Conservation (phyloP, 2,797 vertebrate genomes). For the Chrosomus eos region DNA sequence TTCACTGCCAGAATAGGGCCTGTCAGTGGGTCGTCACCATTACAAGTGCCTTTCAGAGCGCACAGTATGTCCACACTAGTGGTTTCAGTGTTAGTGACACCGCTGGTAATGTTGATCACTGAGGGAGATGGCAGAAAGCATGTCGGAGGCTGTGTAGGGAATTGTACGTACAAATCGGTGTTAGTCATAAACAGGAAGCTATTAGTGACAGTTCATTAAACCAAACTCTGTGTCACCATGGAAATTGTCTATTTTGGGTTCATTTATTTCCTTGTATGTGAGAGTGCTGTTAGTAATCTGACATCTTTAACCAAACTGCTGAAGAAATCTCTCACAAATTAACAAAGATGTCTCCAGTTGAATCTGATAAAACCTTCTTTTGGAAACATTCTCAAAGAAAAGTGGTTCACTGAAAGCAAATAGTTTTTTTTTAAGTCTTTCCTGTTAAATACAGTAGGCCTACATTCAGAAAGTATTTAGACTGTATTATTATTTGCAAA, state of each 20-base stretch:
- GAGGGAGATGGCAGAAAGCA: neutral
- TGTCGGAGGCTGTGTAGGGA: neutral
- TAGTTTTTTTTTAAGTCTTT: neutral
- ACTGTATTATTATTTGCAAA: neutral
- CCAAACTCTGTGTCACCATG: neutral
- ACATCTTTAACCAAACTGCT: neutral
- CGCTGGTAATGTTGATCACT: neutral
- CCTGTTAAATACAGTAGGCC: neutral
- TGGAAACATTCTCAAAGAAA: neutral
- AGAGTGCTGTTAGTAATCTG: neutral
- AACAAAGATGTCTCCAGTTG: neutral
- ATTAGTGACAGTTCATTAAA: constrained; percentile 28
- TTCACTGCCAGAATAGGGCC: neutral
- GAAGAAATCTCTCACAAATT: neutral
- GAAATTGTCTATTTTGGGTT: constrained; percentile 14
- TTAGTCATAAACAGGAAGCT: constrained; percentile 6
- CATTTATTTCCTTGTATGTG: neutral
- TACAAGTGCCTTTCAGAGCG: neutral
- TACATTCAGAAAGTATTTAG: neutral
- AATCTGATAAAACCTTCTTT: neutral
- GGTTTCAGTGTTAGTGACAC: neutral
- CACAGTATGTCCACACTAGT: neutral
- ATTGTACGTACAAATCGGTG: constrained; percentile 1
- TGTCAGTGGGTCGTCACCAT: neutral
- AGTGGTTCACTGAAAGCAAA: neutral